Evolutionary conservation across 2,888 invertebrate species (phyloP), one percentile per base, ranked within the genome.

Genomic region (Linnaemya vulpina): DNA sequence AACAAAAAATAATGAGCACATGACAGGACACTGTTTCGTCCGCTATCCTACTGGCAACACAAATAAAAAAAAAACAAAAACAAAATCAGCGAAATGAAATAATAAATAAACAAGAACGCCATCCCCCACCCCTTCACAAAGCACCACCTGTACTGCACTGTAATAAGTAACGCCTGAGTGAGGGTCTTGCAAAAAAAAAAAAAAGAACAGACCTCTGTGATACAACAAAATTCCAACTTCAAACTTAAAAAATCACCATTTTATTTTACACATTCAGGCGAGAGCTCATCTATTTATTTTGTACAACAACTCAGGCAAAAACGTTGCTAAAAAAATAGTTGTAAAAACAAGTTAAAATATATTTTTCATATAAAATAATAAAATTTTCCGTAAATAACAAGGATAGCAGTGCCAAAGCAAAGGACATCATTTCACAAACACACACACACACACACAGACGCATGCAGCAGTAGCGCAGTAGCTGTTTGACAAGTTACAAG

Each of bases 401-500:
- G n/a, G 15, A 68, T n/a, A 53, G 22, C 10, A 17, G n/a, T 17
- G 68, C 20, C 53, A 51, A 17, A 1, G 3, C 9, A 55, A 55
- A 30, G 60, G 10, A 38, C 38, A 38, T 4, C 11, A 38, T 62
- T 35, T 30, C 0, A 10, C 10, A 40, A 13, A 7, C 62, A 62
- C 20, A 15, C 13, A 22, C 30, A 3, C 5, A 30, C 8, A 7
- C 62, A 62, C 13, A 7, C 13, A 22, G 40, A 40, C 13, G n/a
- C 22, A 15, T 62, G 38, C 20, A 30, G 30, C 30, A 30, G 2
- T n/a, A n/a, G n/a, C n/a, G n/a, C n/a, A 51, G 62, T 40, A 8
- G 38, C 62, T 62, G 13, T 2, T 13, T 62, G 65, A 65, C 65
- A 65, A 46, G 46, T 65, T 25, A 30, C 35, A 68, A 38, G 53